phyloP scores from a whole-genome alignment of 2,888 invertebrate species.

The Electrophaes corylata region DNA sequence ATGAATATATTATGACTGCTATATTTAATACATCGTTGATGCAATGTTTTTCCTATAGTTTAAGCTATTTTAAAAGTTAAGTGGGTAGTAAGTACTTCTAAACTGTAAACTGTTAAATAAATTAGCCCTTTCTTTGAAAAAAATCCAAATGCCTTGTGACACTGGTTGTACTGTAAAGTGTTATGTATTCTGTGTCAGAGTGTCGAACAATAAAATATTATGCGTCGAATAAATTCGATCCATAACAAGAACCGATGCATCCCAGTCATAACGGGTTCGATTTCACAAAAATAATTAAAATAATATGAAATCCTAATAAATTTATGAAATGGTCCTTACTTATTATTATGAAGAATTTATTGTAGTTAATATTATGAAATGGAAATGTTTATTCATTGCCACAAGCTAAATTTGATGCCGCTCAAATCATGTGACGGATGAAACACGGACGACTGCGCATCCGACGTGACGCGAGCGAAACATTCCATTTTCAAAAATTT shows the following conservation, averaged over 20 bases:
- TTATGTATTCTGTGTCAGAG: constrained; percentile 17
- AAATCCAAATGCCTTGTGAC: constrained; percentile 20
- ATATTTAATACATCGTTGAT: too few species aligned
- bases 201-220: constrained; percentile 72
- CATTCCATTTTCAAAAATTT: constrained; percentile 45
- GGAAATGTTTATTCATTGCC: constrained; percentile 38
- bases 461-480: constrained; percentile 47
- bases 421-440: constrained; percentile 74
- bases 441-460: constrained; percentile 57
- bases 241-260: constrained; percentile 78
- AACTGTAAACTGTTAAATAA: neutral
- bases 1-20: too few species aligned
- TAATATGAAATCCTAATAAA: constrained; percentile 4
- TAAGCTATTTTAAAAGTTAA: too few species aligned
- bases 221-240: constrained; percentile 79
- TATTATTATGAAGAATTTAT: constrained; percentile 9
- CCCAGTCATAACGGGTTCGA: constrained; percentile 51
- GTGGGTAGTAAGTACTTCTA: neutral
- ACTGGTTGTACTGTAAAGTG: constrained; percentile 34
- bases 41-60: too few species aligned
- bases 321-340: constrained; percentile 2
- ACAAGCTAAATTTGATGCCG: constrained; percentile 65
- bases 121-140: neutral
- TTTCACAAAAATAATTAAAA: constrained; percentile 17
- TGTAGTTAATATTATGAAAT: neutral